Conservation (phyloP, 2,888 invertebrate genomes). For the Eumacrocentrus americanus region DNA sequence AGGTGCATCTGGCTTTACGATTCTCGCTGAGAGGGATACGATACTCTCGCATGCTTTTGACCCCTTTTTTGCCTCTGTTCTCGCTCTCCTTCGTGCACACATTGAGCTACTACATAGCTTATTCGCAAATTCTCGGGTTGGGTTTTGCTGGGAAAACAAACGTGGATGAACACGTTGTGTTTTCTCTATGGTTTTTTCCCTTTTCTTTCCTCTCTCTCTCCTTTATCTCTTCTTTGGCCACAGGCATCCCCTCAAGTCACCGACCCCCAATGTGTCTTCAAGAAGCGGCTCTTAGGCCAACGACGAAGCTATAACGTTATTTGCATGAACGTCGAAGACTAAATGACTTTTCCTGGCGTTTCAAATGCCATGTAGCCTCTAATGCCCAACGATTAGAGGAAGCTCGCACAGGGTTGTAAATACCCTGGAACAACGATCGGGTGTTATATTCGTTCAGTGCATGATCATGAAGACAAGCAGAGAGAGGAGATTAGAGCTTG, state of each 20-base stretch:
- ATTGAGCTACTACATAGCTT: not conserved
- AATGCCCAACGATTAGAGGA: not conserved
- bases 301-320: not conserved
- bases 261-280: not conserved
- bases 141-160: not conserved
- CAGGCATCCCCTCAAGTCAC: too few species aligned
- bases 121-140: conserved; percentile 1
- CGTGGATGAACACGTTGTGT: not conserved
- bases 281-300: not conserved
- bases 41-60: conserved; percentile 20
- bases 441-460: conserved; percentile 9
- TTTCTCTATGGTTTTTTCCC: not conserved
- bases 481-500: conserved; percentile 4
- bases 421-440: not conserved
- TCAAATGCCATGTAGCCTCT: not conserved
- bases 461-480: not conserved
- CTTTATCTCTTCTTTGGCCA: not conserved
- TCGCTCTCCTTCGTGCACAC: not conserved
- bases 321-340: conserved; percentile 5
- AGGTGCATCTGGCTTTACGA: not conserved
- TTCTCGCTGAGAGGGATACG: not conserved
- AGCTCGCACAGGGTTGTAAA: conserved; percentile 5
- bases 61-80: conserved; percentile 17
- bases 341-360: conserved; percentile 5
- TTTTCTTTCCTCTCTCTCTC: not conserved